Base-by-base conservation (phyloP, 1,140 invertebrate genomes). In the Augochlora pura region DNA sequence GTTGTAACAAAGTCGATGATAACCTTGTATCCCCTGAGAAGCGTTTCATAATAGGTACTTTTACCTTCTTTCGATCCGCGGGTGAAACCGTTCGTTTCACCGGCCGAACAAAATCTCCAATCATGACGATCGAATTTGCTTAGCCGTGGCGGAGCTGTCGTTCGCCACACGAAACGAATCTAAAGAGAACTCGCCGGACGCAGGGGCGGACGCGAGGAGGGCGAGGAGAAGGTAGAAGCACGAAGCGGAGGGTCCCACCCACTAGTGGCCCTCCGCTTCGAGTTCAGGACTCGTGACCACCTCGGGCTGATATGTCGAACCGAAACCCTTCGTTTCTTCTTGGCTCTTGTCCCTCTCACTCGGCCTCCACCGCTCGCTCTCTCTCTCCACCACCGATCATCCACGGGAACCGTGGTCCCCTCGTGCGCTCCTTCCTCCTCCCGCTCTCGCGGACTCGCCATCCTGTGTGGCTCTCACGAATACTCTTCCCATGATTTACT, bases 291-390 rank as follows among this genome's bases (percentile, higher is more conserved):
- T 92, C 92, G 92, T 92, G 91, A 92, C 91, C 91, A 92, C 91
- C 91, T 90, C 91, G 87, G 91, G 91, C 91, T 90, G 91, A 92
- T 92, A 91, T 88, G 91, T 92, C 91, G 90, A 91, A 92, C 90
- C 91, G 82, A 92, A 92, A 91, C 90, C 83, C 84, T 83, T 80
- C 80, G 86, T 84, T 87, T 88, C 84, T 83, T 86, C 85, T 81
- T 77, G 52, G 46, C 72, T 82, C 80, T n/a, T 80, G 71, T 86
- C 87, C 83, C 85, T 86, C 84, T 89, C 83, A 38, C 80, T 82
- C 54, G n/a, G 8, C 54, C 54, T 57, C 49, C 21, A 16, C 16
- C 9, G 79, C 67, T 71, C 82, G 25, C 27, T 84, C 25, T 60
- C 63, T 68, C 62, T 65, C 75, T 74, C 63, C 70, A 74, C 49